phyloP scores from a whole-genome alignment of 2,113 vertebrate genomes.

The Amphiprion ocellaris region DNA sequence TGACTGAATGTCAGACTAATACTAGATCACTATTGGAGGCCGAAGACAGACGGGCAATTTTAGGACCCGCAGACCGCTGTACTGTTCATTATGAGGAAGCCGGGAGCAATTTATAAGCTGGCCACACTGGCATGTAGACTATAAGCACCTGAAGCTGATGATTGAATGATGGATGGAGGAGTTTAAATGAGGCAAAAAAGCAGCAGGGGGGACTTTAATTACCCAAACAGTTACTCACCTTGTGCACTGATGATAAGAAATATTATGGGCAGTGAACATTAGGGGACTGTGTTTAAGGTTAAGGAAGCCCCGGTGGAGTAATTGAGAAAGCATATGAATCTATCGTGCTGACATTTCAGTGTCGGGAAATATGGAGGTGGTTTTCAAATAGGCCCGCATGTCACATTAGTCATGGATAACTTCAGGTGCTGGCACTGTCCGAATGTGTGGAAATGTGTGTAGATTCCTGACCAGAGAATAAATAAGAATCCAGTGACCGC shows the following conservation, averaged over 20 bases:
- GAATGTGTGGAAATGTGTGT: not conserved
- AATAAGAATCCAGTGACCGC: not conserved
- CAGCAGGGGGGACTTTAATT: conserved; percentile 1
- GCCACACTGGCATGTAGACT: conserved; percentile 6
- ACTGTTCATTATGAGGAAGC: conserved; percentile 29
- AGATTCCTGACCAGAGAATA: not conserved
- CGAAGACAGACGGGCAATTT: conserved; percentile 57
- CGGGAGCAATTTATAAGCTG: conserved; percentile 10
- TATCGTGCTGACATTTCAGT: conserved; percentile 57
- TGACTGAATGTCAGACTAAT: conserved; percentile 27
- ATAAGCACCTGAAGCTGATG: conserved; percentile 36
- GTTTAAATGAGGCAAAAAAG: conserved; percentile 23
- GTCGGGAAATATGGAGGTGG: conserved; percentile 39
- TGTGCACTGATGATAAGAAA: conserved; percentile 1
- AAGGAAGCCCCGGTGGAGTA: conserved; percentile 28
- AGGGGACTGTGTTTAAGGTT: conserved; percentile 23
- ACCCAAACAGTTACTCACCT: conserved; percentile 29
- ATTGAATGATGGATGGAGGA: conserved; percentile 51
- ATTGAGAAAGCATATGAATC: conserved; percentile 56
- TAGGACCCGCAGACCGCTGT: conserved; percentile 20
- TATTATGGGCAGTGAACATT: conserved; percentile 15
- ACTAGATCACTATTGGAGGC: conserved; percentile 23
- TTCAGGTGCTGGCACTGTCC: conserved; percentile 1
- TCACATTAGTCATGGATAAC: conserved; percentile 42
- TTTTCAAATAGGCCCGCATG: conserved; percentile 50